Percentiles rank a stretch among this genome's conserved stretches.
These are phyloP conservation scores for Epistrophe grossulariae DNA, from an alignment of 2,888 invertebrate species.

Conservation along the genomic window DNA sequence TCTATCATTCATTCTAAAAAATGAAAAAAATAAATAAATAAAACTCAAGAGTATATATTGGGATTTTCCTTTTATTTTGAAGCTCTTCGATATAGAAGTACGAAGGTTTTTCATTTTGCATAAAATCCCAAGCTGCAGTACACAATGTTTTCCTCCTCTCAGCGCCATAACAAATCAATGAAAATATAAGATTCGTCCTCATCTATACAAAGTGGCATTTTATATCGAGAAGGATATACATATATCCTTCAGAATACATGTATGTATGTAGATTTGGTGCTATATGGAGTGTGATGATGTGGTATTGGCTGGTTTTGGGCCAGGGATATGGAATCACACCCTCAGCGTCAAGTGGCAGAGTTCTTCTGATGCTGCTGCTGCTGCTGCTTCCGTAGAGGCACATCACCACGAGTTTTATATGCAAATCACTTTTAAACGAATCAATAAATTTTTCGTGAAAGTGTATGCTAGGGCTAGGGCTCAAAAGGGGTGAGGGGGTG, in stretches of 20 bases:
- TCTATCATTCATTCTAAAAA: slow-evolving; percentile 4
- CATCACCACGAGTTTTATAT: slow-evolving; percentile 73
- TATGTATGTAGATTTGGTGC: neutral
- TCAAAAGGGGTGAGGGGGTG: neutral
- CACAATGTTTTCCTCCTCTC: slow-evolving; percentile 66
- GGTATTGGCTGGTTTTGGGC: slow-evolving; percentile 6
- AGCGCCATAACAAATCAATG: slow-evolving; percentile 75
- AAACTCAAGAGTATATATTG: slow-evolving; percentile 5
- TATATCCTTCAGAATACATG: neutral
- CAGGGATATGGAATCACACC: slow-evolving; percentile 27
- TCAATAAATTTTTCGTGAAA: slow-evolving; percentile 72
- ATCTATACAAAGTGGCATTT: slow-evolving; percentile 73
- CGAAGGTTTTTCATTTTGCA: slow-evolving; percentile 6
- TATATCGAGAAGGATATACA: slow-evolving; percentile 60
- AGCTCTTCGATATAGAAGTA: neutral
- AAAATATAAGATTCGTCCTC: slow-evolving; percentile 74
- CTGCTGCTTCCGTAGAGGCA: slow-evolving; percentile 14
- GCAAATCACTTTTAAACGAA: slow-evolving; percentile 76
- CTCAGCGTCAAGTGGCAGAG: slow-evolving; percentile 35
- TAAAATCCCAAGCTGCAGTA: slow-evolving; percentile 19
- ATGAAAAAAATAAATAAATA: neutral
- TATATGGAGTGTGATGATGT: slow-evolving; percentile 14
- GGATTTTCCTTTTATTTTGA: slow-evolving; percentile 20
- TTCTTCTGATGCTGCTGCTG: slow-evolving; percentile 12
- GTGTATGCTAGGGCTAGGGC: slow-evolving; percentile 30